Base-by-base conservation (phyloP, 2,888 invertebrate species). In the Eumacrocentrus americanus region DNA sequence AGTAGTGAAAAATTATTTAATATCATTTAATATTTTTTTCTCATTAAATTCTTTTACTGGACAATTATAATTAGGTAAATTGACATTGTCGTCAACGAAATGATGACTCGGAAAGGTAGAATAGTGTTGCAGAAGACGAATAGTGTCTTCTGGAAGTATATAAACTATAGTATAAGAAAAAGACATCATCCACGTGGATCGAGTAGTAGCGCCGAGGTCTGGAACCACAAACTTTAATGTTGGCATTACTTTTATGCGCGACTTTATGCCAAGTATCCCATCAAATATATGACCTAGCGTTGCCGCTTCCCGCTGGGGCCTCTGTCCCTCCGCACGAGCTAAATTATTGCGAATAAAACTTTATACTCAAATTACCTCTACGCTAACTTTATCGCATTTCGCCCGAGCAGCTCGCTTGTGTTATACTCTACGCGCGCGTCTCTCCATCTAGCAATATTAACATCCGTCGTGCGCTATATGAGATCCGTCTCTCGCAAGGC, bases 221-320 rank as follows among this genome's bases (percentile, higher is more conserved):
- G 77, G 75, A 79, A 80, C 79, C 79, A 72, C 80, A 79, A 80
- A 79, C 78, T 79, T 80, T 80, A 79, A 80, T 79, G 79, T 75
- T 73, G 72, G 76, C 77, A 79, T 80, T 79, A 79, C 78, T 80
- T 80, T 79, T 79, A 79, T 80, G 79, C 77, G 74, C 75, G 76
- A 79, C 78, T 80, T 80, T 79, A 79, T 79, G 79, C 77, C 79
- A 79, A 79, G 79, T 78, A 80, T 79, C 76, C 78, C 77, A 79
- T 77, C 78, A 79, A 79, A 79, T 79, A 79, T 77, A 78, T 77
- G 78, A 75, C 78, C 76, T 75, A 69, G 58, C 64, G 60, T 64
- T 58, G 47, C 53, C 38, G 57, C 65, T 60, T 62, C 57, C 63
- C 59, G 47, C 46, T 42, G 40, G 35, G 14, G 18, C 16, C 42